Conservation (phyloP, 2,888 invertebrate genomes). For the Eulithis testata region DNA sequence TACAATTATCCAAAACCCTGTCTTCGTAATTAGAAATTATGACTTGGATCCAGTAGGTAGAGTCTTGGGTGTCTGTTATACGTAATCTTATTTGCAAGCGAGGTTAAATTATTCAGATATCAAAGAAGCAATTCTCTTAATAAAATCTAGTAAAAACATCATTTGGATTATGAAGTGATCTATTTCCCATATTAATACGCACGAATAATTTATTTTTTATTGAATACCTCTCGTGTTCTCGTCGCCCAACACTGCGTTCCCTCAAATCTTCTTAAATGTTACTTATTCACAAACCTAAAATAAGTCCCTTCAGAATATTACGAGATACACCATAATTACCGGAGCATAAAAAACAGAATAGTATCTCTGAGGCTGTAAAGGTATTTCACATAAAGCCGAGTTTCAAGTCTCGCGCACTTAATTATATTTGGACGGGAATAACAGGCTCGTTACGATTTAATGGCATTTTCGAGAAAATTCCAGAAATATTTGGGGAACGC, state of each 20-base stretch:
- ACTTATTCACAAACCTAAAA: slow-evolving; percentile 27
- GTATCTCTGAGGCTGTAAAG: slow-evolving; percentile 29
- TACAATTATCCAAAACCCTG: slow-evolving; percentile 4
- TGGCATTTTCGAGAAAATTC: slow-evolving; percentile 34
- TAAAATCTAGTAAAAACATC: too few relatives aligned
- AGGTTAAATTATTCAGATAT: too few relatives aligned
- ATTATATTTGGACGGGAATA: slow-evolving; percentile 37
- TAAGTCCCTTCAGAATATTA: slow-evolving; percentile 23
- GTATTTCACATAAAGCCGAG: slow-evolving; percentile 38
- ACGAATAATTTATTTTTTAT: too few relatives aligned
- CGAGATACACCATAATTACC: slow-evolving; percentile 29
- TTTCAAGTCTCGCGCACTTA: slow-evolving; percentile 33
- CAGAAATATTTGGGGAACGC: slow-evolving; percentile 23
- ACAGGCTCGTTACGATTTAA: slow-evolving; percentile 34
- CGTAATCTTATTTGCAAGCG: slow-evolving; percentile 9
- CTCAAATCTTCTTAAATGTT: slow-evolving; percentile 11
- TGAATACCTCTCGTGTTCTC: neutral
- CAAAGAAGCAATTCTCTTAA: too few relatives aligned
- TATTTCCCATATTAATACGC: too few relatives aligned
- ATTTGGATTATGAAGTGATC: too few relatives aligned
- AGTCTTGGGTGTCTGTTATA: slow-evolving; percentile 3
- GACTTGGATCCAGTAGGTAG: neutral
- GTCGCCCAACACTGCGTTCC: neutral
- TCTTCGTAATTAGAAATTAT: slow-evolving; percentile 18
- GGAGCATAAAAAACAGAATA: slow-evolving; percentile 33